Evolutionary conservation across 2,888 invertebrate species (phyloP).

Genomic region (Diaphora mendica): DNA sequence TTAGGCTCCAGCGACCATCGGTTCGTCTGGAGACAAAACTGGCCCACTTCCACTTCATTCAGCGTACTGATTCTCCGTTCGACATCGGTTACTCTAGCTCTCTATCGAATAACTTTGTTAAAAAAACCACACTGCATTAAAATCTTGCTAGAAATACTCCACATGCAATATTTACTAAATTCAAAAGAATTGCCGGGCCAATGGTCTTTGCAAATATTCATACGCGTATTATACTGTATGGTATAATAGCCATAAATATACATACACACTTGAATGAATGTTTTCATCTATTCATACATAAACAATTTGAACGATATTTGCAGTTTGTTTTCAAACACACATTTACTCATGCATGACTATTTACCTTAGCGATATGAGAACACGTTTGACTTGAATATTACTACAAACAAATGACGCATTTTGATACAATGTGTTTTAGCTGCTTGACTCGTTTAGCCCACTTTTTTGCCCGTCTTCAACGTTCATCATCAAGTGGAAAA

Average conservation of each 20-base stretch:
- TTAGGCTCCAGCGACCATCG: no score
- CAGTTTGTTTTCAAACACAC: constrained; percentile 13
- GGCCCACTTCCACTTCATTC: no score
- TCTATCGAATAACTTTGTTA: no score
- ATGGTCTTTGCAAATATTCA: neutral
- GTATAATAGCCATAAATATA: neutral
- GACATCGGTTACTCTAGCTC: no score
- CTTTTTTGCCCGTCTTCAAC: neutral
- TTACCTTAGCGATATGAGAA: constrained; percentile 8
- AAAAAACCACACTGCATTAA: neutral
- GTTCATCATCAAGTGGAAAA: no score
- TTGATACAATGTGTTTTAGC: neutral
- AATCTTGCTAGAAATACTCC: neutral
- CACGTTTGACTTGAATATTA: constrained; percentile 3
- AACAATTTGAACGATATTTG: constrained; percentile 7
- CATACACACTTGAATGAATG: neutral
- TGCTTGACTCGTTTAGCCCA: neutral
- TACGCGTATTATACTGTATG: neutral
- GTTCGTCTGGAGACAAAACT: no score
- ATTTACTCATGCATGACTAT: constrained; percentile 9
- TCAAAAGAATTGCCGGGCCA: neutral
- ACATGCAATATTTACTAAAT: neutral
- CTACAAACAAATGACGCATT: constrained; percentile 11
- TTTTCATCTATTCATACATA: constrained; percentile 2
- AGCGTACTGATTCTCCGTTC: no score